These are phyloP conservation scores for Oriolus oriolus DNA, from an alignment of 2,113 vertebrate species.

Conservation along the genomic window DNA sequence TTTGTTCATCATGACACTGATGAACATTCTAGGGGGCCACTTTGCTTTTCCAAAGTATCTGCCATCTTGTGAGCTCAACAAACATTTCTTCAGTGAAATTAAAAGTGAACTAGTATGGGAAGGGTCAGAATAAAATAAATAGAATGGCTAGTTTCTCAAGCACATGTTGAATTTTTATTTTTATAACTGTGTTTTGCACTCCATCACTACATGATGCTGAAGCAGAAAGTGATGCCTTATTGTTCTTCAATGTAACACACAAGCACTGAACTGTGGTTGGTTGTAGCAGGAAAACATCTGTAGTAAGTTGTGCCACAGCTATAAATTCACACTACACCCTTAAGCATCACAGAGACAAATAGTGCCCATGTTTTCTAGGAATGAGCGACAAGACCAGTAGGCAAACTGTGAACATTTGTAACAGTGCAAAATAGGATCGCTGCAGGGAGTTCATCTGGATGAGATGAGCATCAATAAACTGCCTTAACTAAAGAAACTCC, in stretches of 20 bases:
- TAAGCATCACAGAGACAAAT: neutral
- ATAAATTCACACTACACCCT: neutral
- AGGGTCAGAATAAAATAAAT: neutral
- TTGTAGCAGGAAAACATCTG: neutral
- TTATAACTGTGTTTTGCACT: neutral
- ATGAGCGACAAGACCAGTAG: fast-evolving
- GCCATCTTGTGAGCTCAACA: neutral
- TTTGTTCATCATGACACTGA: neutral
- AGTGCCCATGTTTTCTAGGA: neutral
- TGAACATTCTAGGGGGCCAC: neutral
- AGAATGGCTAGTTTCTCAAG: neutral
- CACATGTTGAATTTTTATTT: neutral
- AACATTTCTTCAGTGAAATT: neutral
- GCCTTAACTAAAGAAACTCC: neutral
- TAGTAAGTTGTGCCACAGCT: neutral
- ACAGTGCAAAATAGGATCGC: neutral
- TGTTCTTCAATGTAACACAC: neutral
- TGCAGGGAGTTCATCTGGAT: neutral
- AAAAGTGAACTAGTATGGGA: neutral
- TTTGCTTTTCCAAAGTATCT: neutral
- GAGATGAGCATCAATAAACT: neutral
- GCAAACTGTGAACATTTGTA: neutral
- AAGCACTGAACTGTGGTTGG: neutral
- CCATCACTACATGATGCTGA: neutral
- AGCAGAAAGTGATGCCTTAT: neutral